Conservation (phyloP, 2,797 vertebrate genomes). For the Phyllotis vaccarum region DNA sequence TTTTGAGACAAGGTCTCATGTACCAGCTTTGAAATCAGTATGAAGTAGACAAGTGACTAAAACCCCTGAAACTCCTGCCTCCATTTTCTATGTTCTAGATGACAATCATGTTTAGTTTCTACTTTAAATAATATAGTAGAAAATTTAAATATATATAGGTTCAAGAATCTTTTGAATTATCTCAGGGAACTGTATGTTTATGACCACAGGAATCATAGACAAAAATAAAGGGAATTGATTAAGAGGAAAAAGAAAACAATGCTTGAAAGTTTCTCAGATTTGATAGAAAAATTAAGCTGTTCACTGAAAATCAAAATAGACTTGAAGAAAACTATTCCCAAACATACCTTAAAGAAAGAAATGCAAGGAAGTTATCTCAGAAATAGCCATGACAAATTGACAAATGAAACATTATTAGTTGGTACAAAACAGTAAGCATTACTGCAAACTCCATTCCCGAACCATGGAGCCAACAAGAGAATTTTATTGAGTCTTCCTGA, state of each 20-base stretch:
- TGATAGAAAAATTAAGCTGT: neutral
- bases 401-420: neutral
- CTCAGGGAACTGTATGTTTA: neutral
- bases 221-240: neutral
- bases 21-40: neutral
- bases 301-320: neutral
- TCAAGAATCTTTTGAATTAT: neutral
- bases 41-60: neutral
- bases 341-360: neutral
- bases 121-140: neutral
- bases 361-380: slow-evolving; percentile 13
- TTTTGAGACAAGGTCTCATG: neutral
- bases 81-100: neutral
- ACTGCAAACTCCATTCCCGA: neutral
- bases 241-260: neutral
- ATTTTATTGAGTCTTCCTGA: neutral
- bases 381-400: neutral
- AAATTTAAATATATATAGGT: neutral
- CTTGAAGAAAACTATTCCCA: neutral
- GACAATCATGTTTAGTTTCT: neutral
- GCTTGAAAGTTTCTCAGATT: slow-evolving; percentile 1
- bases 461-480: neutral
- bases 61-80: neutral
- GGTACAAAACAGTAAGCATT: neutral
- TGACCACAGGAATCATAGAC: neutral